Percentiles rank a stretch among this genome's conserved stretches.
Evolutionary conservation across 2,888 invertebrate species (phyloP).

Genomic region (Drosophila peninsularis): DNA sequence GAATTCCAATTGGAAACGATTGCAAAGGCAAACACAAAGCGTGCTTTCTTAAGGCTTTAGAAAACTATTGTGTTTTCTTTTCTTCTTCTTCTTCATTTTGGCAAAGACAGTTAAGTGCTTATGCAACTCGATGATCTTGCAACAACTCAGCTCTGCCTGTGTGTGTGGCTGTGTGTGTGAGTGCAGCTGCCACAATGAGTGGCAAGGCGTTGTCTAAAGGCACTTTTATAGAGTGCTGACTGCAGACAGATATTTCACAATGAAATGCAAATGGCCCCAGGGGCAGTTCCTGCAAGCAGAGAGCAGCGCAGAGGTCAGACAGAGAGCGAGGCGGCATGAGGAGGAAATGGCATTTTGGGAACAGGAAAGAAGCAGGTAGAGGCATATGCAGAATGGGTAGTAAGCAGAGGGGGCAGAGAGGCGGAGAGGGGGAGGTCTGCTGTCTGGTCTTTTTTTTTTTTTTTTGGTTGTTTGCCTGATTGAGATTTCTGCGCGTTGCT

Average conservation of each 20-base stretch:
- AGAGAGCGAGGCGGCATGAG: background rate
- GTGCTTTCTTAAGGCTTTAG: slow-evolving; percentile 33
- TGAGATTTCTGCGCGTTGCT: slow-evolving; percentile 66
- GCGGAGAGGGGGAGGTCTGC: background rate
- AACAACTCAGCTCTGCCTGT: background rate
- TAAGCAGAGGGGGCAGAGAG: background rate
- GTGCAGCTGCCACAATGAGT: slow-evolving; percentile 29
- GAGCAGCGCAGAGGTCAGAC: slow-evolving; percentile 2
- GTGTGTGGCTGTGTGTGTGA: background rate
- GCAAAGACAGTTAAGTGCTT: slow-evolving; percentile 39
- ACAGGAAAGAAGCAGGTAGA: background rate
- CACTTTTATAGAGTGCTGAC: slow-evolving; percentile 27
- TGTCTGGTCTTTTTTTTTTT: slow-evolving; percentile 40
- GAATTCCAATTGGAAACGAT: slow-evolving; percentile 55
- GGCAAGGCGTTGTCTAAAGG: slow-evolving; percentile 7
- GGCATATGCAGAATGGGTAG: background rate
- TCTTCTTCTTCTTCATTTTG: slow-evolving; percentile 36
- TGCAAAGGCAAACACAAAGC: slow-evolving; percentile 62
- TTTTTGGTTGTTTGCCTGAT: slow-evolving; percentile 54
- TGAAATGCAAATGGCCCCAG: slow-evolving; percentile 50
- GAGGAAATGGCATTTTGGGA: background rate
- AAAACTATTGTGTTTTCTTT: slow-evolving; percentile 37
- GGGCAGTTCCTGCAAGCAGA: slow-evolving; percentile 14
- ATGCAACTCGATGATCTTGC: slow-evolving; percentile 31
- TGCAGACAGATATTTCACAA: slow-evolving; percentile 41